A percentile compares a stretch with the other conserved stretches of the same genome.
These are phyloP conservation scores for Bombus waltoni DNA, from an alignment of 1,140 invertebrate genomes.

Conservation along the genomic window DNA sequence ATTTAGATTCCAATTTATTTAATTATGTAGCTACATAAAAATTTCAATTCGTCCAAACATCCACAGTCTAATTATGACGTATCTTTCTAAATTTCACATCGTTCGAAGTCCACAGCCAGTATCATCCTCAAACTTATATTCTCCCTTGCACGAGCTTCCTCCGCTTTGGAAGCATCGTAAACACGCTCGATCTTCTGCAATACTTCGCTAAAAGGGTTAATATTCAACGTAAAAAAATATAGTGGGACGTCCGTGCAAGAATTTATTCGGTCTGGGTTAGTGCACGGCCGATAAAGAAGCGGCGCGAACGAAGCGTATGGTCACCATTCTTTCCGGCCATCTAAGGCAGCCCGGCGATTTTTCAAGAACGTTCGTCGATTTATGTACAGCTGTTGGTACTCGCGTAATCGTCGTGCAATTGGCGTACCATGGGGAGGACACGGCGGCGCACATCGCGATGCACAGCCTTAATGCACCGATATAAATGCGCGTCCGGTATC, in stretches of 20 bases:
- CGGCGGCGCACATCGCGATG: slow-evolving; percentile 44
- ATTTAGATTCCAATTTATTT: too few species aligned
- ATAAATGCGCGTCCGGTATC: slow-evolving; percentile 70
- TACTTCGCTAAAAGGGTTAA: neutral
- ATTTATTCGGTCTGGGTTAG: slow-evolving; percentile 11
- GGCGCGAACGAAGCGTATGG: slow-evolving; percentile 22
- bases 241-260: neutral
- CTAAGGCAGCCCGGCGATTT: slow-evolving; percentile 36
- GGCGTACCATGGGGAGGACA: slow-evolving; percentile 51
- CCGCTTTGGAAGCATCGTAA: neutral
- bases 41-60: too few species aligned
- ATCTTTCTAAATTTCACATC: too few species aligned
- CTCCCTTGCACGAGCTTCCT: too few species aligned
- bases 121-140: too few species aligned
- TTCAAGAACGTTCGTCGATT: slow-evolving; percentile 34
- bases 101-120: too few species aligned
- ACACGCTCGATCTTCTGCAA: neutral
- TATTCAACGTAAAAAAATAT: slow-evolving; percentile 8
- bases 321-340: slow-evolving; percentile 41
- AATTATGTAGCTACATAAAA: too few species aligned
- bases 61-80: too few species aligned
- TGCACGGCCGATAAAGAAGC: slow-evolving; percentile 24
- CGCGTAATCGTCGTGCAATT: slow-evolving; percentile 61
- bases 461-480: slow-evolving; percentile 66
- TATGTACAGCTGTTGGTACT: slow-evolving; percentile 51